Evolutionary conservation across 2,888 invertebrate species (phyloP).

Genomic region (Ceratothoa steindachneri): DNA sequence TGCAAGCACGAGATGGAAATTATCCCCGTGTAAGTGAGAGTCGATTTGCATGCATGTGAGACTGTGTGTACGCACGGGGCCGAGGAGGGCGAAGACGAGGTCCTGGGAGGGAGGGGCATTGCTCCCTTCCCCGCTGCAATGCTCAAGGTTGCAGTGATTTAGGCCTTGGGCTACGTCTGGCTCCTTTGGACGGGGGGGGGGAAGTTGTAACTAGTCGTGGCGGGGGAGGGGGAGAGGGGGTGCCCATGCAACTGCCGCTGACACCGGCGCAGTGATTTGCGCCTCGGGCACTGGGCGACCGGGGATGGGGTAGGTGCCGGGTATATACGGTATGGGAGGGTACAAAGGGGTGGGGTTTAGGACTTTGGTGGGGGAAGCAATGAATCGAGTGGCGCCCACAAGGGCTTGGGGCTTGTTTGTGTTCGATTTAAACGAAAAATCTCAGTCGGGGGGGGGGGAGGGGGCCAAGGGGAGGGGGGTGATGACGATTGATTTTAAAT

Average conservation of each 20-base stretch:
- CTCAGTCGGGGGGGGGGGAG: not conserved
- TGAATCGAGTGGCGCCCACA: not conserved
- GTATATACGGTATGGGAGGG: not conserved
- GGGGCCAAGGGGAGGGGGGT: not conserved
- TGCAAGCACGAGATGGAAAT: too few species aligned
- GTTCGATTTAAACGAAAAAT: not conserved
- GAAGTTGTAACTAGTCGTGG: not conserved
- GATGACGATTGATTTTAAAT: too few species aligned
- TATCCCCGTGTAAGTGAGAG: too few species aligned
- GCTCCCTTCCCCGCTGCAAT: too few species aligned
- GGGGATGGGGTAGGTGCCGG: not conserved
- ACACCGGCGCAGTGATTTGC: slow-evolving; percentile 5
- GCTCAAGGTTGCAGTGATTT: slow-evolving; percentile 12
- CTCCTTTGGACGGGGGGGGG: too few species aligned
- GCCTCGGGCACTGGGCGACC: not conserved
- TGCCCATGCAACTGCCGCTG: not conserved
- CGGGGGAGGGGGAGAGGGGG: not conserved
- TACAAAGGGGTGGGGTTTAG: not conserved
- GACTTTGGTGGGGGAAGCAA: too few species aligned
- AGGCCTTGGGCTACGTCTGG: not conserved
- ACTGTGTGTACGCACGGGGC: too few species aligned
- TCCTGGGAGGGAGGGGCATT: too few species aligned
- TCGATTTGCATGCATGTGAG: too few species aligned
- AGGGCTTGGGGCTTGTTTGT: not conserved
- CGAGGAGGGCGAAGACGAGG: slow-evolving; percentile 7